Conservation (phyloP, 2,888 invertebrate genomes). For the Cheilosia soror region DNA sequence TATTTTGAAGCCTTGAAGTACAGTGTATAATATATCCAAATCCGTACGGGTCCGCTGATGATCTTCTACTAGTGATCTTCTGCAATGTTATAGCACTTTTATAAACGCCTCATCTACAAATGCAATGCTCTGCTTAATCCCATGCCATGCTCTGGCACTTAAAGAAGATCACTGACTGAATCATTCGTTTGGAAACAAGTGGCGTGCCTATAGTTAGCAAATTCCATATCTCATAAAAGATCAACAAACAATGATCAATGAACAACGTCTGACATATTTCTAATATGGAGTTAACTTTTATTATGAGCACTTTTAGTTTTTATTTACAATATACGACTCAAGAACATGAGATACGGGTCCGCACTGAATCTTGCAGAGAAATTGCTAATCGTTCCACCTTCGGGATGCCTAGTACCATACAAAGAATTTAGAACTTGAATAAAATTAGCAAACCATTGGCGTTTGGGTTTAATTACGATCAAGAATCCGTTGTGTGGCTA, state of each 20-base stretch:
- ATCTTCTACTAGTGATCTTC: conserved; percentile 77
- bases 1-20: conserved; percentile 12
- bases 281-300: conserved; percentile 25
- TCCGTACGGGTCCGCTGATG: conserved; percentile 62
- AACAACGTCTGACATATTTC: conserved; percentile 52
- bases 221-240: conserved; percentile 67
- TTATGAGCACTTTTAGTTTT: conserved; percentile 66
- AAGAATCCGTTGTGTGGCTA: conserved; percentile 48
- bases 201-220: conserved; percentile 78
- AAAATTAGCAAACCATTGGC: conserved; percentile 60
- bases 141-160: conserved; percentile 62
- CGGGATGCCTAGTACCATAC: conserved; percentile 11
- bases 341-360: not conserved
- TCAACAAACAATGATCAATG: conserved; percentile 31
- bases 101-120: conserved; percentile 79
- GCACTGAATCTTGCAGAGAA: conserved; percentile 62
- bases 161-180: conserved; percentile 63
- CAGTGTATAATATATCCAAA: conserved; percentile 50
- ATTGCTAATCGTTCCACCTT: conserved; percentile 9
- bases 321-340: conserved; percentile 24
- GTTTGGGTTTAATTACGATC: conserved; percentile 52
- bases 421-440: conserved; percentile 72
- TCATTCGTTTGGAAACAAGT: conserved; percentile 81
- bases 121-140: conserved; percentile 74
- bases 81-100: conserved; percentile 80